phyloP scores from a whole-genome alignment of 2,113 vertebrate genomes.

The Bagarius yarrelli region DNA sequence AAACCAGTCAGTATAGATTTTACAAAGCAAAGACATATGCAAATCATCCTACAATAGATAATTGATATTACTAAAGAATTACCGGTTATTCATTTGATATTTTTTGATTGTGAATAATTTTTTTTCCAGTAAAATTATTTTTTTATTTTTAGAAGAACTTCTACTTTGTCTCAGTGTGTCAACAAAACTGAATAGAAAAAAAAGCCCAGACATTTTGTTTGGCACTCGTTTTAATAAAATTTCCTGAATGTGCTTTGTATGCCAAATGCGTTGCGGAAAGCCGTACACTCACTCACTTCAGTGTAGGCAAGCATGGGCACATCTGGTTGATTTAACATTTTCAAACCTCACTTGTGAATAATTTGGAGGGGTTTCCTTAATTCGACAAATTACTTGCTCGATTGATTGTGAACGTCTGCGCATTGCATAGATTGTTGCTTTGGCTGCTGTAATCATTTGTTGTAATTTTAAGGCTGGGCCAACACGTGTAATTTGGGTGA shows the following conservation, averaged over 20 bases:
- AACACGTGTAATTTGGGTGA: background rate
- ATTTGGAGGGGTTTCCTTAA: constrained; percentile 44
- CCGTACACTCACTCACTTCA: constrained; percentile 45
- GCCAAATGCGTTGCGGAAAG: constrained; percentile 23
- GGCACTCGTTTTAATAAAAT: constrained; percentile 27
- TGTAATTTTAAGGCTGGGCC: background rate
- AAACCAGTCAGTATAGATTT: background rate
- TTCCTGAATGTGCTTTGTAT: background rate
- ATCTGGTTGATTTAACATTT: constrained; percentile 15
- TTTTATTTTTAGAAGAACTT: background rate
- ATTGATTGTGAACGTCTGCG: constrained; percentile 44
- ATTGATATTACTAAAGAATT: background rate
- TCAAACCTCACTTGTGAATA: constrained; percentile 33
- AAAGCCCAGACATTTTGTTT: constrained; percentile 24
- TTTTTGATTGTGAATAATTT: background rate
- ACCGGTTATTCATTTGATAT: background rate
- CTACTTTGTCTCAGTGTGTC: background rate
- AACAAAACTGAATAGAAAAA: background rate
- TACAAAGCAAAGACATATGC: background rate
- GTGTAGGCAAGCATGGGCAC: constrained; percentile 1
- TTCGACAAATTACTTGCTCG: constrained; percentile 53
- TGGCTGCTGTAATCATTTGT: constrained; percentile 20
- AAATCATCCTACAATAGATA: background rate
- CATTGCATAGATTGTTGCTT: constrained; percentile 22
- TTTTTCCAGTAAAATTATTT: background rate